These are phyloP conservation scores for Hiodon tergisus DNA, from an alignment of 2,113 vertebrate genomes.

Conservation along the genomic window DNA sequence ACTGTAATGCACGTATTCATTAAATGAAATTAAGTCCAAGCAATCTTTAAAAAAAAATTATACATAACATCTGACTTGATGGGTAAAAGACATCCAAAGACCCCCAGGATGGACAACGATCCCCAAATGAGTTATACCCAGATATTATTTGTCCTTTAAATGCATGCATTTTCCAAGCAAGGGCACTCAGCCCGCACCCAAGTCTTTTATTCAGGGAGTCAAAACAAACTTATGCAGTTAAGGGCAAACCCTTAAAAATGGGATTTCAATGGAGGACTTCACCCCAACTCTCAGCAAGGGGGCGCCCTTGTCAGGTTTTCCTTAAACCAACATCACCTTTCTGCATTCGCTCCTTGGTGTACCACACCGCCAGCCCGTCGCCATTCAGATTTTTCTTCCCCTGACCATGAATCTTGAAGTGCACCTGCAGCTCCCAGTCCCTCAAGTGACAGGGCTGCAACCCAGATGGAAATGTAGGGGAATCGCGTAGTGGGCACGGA, in stretches of 20 bases:
- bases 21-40: too few relatives aligned
- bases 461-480: conserved; percentile 5
- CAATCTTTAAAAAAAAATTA: too few relatives aligned
- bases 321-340: conserved; percentile 58
- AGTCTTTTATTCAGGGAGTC: background rate
- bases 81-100: background rate
- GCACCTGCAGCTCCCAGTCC: conserved; percentile 96
- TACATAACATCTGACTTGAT: too few relatives aligned
- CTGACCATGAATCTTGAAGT: conserved; percentile 90
- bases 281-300: background rate
- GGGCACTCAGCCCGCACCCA: background rate
- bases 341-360: conserved; percentile 89
- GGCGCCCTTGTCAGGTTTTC: background rate
- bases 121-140: background rate
- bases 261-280: background rate
- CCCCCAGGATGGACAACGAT: background rate
- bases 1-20: too few relatives aligned
- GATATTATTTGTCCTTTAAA: background rate
- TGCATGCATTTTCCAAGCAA: background rate
- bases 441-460: conserved; percentile 82
- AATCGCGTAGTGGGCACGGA: too few relatives aligned
- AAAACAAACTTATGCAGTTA: background rate
- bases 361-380: conserved; percentile 90
- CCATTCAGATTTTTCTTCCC: conserved; percentile 97
- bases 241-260: background rate